phyloP scores from a whole-genome alignment of 1,140 invertebrate species.

The Drosophila nasuta region DNA sequence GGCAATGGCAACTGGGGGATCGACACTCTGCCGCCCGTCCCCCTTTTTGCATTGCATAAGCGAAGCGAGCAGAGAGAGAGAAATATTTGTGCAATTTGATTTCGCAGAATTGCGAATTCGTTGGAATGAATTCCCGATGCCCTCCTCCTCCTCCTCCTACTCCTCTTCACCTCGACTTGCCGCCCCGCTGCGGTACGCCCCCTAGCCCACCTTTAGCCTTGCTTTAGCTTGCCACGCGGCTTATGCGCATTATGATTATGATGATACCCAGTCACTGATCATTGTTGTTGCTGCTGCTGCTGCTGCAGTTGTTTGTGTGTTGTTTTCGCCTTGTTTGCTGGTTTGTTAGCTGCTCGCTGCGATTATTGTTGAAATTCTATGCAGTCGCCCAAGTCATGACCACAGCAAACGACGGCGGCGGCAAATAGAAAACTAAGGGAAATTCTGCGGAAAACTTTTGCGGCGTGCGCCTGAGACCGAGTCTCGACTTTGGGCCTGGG shows the following conservation, averaged over 20 bases:
- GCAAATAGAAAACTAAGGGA: constrained; percentile 65
- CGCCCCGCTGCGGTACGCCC: constrained; percentile 42
- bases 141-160: constrained; percentile 6
- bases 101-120: constrained; percentile 84
- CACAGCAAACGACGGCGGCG: constrained; percentile 24
- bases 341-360: constrained; percentile 77
- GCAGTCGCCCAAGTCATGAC: constrained; percentile 76
- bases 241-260: constrained; percentile 83
- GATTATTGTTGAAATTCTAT: constrained; percentile 81
- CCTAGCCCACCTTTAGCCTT: too few species aligned
- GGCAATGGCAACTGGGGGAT: constrained; percentile 68
- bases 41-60: constrained; percentile 69
- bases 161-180: constrained; percentile 21
- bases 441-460: constrained; percentile 76
- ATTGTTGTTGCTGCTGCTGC: constrained; percentile 41
- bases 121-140: constrained; percentile 76
- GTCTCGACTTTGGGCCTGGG: constrained; percentile 17
- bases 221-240: constrained; percentile 37
- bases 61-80: constrained; percentile 38
- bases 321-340: constrained; percentile 83
- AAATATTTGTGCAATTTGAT: constrained; percentile 84
- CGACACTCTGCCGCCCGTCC: constrained; percentile 22
- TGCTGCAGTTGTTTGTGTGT: constrained; percentile 56
- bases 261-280: constrained; percentile 58
- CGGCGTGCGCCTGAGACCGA: constrained; percentile 38